Evolutionary conservation across 2,888 invertebrate species (phyloP).

Genomic region (Napeogenes sylphis): DNA sequence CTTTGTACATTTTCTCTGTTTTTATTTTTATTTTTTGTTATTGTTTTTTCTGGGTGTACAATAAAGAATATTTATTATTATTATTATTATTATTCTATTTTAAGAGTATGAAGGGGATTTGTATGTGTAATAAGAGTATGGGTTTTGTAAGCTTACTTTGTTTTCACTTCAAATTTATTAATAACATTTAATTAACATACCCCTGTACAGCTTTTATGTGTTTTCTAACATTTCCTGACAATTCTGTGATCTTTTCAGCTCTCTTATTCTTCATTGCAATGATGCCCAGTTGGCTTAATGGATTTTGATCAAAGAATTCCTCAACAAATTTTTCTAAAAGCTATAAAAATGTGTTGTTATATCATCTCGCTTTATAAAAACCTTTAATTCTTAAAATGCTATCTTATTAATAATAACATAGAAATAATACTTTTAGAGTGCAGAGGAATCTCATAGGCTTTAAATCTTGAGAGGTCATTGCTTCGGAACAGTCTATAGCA

Average conservation of each 20-base stretch:
- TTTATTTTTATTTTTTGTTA: too few species aligned
- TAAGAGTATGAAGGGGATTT: too few species aligned
- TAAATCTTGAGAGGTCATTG: slow-evolving; percentile 96
- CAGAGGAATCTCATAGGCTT: slow-evolving; percentile 95
- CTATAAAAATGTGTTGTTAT: slow-evolving; percentile 69
- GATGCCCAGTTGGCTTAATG: slow-evolving; percentile 97
- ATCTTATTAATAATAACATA: background rate
- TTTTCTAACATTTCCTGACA: slow-evolving; percentile 91
- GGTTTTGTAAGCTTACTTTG: too few species aligned
- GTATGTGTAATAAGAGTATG: too few species aligned
- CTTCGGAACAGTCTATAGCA: slow-evolving; percentile 94
- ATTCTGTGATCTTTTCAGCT: slow-evolving; percentile 93
- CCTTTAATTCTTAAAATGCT: background rate
- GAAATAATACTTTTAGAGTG: slow-evolving; percentile 84
- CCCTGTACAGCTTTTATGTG: slow-evolving; percentile 83
- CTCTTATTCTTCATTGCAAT: slow-evolving; percentile 94
- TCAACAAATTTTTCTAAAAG: slow-evolving; percentile 94
- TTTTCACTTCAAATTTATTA: too few species aligned
- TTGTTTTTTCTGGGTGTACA: too few species aligned
- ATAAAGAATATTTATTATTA: too few species aligned
- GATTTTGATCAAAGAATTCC: slow-evolving; percentile 99
- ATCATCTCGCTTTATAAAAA: background rate
- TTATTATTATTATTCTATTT: too few species aligned
- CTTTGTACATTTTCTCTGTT: too few species aligned
- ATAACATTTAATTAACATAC: slow-evolving; percentile 43